Evolutionary conservation across 2,797 vertebrate species (phyloP), one percentile per base, ranked within the genome.

Genomic region (Antennarius maculatus): DNA sequence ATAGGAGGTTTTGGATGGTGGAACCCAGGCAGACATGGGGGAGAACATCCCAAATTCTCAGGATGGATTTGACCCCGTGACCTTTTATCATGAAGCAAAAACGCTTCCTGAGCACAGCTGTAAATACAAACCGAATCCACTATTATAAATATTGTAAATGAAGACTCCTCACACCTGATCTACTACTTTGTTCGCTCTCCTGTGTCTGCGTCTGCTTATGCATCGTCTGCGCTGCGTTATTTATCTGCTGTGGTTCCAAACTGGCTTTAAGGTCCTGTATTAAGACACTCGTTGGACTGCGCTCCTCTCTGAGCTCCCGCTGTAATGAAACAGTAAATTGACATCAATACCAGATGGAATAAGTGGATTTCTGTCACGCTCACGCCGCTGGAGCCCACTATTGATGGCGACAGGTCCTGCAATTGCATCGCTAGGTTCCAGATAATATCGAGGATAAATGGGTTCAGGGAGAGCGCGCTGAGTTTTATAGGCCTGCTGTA

Each of bases 241-340:
- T 86, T 75, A 87, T 84, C 74, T 23, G 66, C 54, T 48, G 54
- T 50, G 69, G 57, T 57, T 69, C 63, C 57, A 79, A 79, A 79
- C 64, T 64, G 58, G 52, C 76, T 83, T 87, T 80, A 82, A 83
- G 76, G 73, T 76, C 62, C 64, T 55, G 67, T 84, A 82, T 83
- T 80, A 81, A 85, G 79, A 84, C 37, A 51, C 55, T 81, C 68
- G 64, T 82, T 76, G 65, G 23, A 23, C 23, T 54, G 73, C 37
- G 70, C 67, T 17, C 66, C 86, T 84, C 79, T 84, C 64, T 63
- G 50, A 74, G 83, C 71, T 82, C 68, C 51, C 12, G 76, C 65
- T 78, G 79, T 86, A 88, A 87, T 87, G 77, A 88, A 91, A 86
- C 79, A 77, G 81, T 79, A 86, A 86, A 91, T 84, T 81, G 66